Base-by-base conservation (phyloP, 2,113 vertebrate genomes). In the Daphoenositta chrysoptera region DNA sequence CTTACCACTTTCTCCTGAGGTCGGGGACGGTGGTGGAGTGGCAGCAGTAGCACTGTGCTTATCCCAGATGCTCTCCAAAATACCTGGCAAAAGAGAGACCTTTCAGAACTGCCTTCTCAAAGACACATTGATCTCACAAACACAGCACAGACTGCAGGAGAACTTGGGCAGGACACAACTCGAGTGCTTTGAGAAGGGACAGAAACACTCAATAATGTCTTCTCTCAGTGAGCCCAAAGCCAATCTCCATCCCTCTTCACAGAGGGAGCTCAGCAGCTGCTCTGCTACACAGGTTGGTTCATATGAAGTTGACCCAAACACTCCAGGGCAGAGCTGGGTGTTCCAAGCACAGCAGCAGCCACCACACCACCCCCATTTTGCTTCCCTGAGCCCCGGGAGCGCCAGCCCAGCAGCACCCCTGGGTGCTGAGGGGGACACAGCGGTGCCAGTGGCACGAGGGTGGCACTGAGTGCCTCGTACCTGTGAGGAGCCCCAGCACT, bases 41-140 rank as follows among this genome's bases (percentile, higher is more conserved):
- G 99, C 99, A 65, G 99, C 98, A 66, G 98, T 99, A 87, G 99
- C 98, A 15, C 98, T 99, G 98, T 99, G 99, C 87, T 99, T 99
- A 96, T 99, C 98, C 99, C 99, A 99, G 68, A 99, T 99, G 18
- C 98, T 99, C 98, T 99, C 99, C 93, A 99, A 96, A 91, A 99
- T 99, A 95, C 99, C 99, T 99, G 94, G 28, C 48, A 91, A 95
- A 57, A 97, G 94, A 97, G 47, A 89, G 15, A 72, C 10, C 18
- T 87, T 42, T 87, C 86, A 91, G 81, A 79, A 80, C 11, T 27
- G 54, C 23, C 33, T 65, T 26, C 23, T 83, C 45, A 72, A 27
- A 71, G 45, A 31, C 40, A 71, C 39, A 37, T 3, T 30, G 23
- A 48, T 40, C 45, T 23, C 65, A 85, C 53, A 80, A 58, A 78